These are phyloP conservation scores for Cepphus grylle DNA, from an alignment of 2,113 vertebrate species.

Conservation along the genomic window DNA sequence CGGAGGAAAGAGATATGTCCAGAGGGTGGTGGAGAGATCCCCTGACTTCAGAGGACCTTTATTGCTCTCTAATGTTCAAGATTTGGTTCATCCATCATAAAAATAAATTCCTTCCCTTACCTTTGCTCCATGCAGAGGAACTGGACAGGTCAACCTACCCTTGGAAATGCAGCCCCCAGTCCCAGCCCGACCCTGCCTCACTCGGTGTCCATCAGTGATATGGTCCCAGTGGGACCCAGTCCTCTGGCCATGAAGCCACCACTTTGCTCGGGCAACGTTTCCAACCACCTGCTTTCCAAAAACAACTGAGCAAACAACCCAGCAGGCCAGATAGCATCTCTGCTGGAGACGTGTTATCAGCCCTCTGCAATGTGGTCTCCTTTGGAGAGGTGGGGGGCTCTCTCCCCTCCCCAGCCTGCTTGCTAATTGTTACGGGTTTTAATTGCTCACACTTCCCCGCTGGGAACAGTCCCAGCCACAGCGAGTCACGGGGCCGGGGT, in stretches of 20 bases:
- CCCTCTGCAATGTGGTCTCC: background rate
- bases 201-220: background rate
- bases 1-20: background rate
- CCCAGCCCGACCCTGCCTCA: background rate
- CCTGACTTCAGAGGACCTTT: background rate
- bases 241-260: background rate
- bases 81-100: background rate
- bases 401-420: background rate
- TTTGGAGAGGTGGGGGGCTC: rapidly evolving
- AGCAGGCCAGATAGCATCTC: background rate
- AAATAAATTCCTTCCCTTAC: background rate
- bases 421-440: background rate
- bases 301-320: background rate
- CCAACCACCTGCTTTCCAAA: background rate
- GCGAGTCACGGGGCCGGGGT: rapidly evolving
- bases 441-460: background rate
- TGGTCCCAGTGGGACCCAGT: rapidly evolving
- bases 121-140: background rate
- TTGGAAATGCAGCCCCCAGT: background rate
- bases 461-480: background rate
- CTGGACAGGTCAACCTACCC: background rate
- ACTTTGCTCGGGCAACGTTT: background rate
- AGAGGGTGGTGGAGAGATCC: background rate
- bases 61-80: background rate
- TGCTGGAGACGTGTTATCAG: background rate